Evolutionary conservation across 2,797 vertebrate genomes (phyloP).

Genomic region (Typhlichthys eigenmanni): DNA sequence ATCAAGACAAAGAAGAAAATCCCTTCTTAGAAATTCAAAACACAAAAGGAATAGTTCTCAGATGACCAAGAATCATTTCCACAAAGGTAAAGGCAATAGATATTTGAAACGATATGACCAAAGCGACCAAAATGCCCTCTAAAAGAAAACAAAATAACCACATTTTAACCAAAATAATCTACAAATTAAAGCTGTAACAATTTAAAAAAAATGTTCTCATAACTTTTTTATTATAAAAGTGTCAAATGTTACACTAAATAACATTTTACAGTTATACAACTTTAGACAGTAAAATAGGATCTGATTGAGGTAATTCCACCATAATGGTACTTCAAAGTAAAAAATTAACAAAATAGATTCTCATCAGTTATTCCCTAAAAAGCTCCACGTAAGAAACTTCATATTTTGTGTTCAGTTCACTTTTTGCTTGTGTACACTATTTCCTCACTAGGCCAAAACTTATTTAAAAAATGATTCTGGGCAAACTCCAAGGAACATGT

Average conservation of each 20-base stretch:
- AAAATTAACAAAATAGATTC: constrained; percentile 73
- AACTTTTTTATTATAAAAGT: constrained; percentile 73
- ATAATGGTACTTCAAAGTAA: constrained; percentile 73
- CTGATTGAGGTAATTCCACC: constrained; percentile 82
- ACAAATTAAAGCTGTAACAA: constrained; percentile 60
- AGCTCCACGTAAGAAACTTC: constrained; percentile 38
- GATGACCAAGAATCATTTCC: constrained; percentile 21
- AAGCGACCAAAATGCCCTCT: constrained; percentile 59
- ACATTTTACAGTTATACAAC: constrained; percentile 82
- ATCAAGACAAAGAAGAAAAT: constrained; percentile 42
- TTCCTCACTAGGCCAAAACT: constrained; percentile 52
- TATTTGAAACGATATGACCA: not conserved
- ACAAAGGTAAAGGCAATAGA: constrained; percentile 26
- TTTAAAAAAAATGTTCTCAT: constrained; percentile 44
- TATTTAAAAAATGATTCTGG: constrained; percentile 29
- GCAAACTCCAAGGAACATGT: not conserved
- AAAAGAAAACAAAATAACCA: constrained; percentile 39
- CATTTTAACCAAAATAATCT: constrained; percentile 34
- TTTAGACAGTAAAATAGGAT: constrained; percentile 82
- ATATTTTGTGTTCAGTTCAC: constrained; percentile 27
- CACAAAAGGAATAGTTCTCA: constrained; percentile 27
- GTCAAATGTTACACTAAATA: constrained; percentile 78
- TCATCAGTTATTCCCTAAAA: constrained; percentile 54
- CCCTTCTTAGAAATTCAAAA: constrained; percentile 46
- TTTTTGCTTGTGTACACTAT: constrained; percentile 21